Conservation (phyloP, 2,113 vertebrate genomes). For the Pica pica region DNA sequence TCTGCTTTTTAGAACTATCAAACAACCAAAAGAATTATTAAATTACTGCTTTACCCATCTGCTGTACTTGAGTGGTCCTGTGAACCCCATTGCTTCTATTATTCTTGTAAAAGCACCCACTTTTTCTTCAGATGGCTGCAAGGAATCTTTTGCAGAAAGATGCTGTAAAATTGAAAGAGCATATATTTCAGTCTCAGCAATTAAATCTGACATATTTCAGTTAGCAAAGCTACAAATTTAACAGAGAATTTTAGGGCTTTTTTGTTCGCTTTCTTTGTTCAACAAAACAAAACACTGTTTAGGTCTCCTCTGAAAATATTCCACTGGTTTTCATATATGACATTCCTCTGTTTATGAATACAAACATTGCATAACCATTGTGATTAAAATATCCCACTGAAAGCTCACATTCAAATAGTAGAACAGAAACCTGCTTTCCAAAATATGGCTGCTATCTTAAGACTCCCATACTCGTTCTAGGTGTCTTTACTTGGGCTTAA, state of each 20-base stretch:
- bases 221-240: neutral
- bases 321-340: neutral
- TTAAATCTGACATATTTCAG: neutral
- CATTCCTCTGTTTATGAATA: neutral
- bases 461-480: neutral
- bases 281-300: neutral
- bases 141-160: conserved; percentile 76
- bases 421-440: neutral
- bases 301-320: neutral
- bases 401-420: neutral
- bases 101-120: conserved; percentile 89
- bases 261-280: neutral
- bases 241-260: neutral
- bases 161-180: conserved; percentile 63
- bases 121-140: conserved; percentile 83
- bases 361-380: neutral
- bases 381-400: neutral
- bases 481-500: neutral
- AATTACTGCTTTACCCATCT: conserved; percentile 87
- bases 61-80: conserved; percentile 93
- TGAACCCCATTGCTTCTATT: conserved; percentile 97
- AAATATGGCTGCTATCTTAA: neutral
- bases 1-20: neutral
- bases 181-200: neutral
- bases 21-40: neutral